phyloP scores from a whole-genome alignment of 2,888 invertebrate genomes.

The Pseudococcus viburni region DNA sequence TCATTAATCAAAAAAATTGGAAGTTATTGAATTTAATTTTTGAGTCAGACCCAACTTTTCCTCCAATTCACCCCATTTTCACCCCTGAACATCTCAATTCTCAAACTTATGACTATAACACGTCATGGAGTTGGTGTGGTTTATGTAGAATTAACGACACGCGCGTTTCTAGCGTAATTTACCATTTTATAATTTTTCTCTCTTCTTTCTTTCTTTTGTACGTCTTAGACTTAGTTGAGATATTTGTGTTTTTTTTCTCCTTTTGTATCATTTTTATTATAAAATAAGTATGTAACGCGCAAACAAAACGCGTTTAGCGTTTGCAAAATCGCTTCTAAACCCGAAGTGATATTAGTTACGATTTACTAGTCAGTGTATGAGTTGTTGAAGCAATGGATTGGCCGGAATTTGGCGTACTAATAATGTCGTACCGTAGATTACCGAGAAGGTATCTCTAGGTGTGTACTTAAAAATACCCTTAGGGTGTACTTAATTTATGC shows the following conservation, averaged over 20 bases:
- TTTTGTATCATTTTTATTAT: background rate
- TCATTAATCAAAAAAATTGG: no score
- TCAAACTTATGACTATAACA: background rate
- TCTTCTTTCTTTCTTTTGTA: constrained; percentile 18
- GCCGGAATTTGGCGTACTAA: constrained; percentile 4
- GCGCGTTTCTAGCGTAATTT: constrained; percentile 8
- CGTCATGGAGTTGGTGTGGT: background rate
- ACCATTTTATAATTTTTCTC: constrained; percentile 29
- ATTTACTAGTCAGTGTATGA: constrained; percentile 60
- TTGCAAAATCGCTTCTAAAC: constrained; percentile 23
- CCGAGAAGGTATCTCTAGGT: background rate
- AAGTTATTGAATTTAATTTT: background rate
- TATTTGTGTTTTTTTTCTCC: background rate
- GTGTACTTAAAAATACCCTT: constrained; percentile 31
- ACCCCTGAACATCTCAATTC: background rate
- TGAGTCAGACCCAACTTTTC: background rate
- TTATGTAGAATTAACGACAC: constrained; percentile 1
- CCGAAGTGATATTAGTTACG: constrained; percentile 63
- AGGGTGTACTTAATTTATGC: constrained; percentile 28
- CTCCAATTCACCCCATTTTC: background rate
- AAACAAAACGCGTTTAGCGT: constrained; percentile 1
- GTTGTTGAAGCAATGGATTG: background rate
- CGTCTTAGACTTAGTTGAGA: background rate
- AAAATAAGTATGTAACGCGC: constrained; percentile 24
- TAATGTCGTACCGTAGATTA: background rate